Conservation (phyloP, 2,797 vertebrate species). For the Hyperoplus lanceolatus region DNA sequence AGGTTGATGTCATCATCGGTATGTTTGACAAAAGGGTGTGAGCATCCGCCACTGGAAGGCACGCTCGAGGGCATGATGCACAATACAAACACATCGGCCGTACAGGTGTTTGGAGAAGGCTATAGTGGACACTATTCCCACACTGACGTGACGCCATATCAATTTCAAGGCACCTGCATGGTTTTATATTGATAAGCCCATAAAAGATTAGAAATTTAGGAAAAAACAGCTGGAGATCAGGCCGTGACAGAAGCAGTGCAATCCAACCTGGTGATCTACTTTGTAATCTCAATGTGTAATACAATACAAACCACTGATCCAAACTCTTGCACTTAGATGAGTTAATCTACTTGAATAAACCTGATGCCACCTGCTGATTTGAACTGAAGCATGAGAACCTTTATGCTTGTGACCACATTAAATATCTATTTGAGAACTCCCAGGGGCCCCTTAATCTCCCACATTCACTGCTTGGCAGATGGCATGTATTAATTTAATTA, state of each 20-base stretch:
- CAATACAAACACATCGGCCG: not conserved
- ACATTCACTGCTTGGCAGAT: not conserved
- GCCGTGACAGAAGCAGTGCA: not conserved
- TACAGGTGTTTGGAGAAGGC: not conserved
- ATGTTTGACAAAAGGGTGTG: slow-evolving; percentile 70
- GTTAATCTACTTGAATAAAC: not conserved
- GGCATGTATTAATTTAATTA: too few relatives aligned
- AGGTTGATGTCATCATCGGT: not conserved
- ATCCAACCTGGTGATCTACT: not conserved
- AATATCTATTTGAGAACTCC: not conserved
- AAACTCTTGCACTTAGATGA: not conserved
- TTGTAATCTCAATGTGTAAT: not conserved
- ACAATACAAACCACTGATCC: not conserved
- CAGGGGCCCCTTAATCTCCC: too few relatives aligned
- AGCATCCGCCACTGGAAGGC: slow-evolving; percentile 5
- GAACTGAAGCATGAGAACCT: not conserved
- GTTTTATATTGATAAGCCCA: not conserved
- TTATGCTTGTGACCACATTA: not conserved
- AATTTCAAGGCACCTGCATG: not conserved
- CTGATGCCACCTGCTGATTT: not conserved
- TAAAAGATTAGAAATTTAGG: not conserved
- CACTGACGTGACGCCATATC: not conserved
- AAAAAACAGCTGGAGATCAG: not conserved
- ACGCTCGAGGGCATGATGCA: slow-evolving; percentile 4
- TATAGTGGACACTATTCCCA: not conserved